Conservation (phyloP, 2,113 vertebrate genomes). For the Phasianus colchicus region DNA sequence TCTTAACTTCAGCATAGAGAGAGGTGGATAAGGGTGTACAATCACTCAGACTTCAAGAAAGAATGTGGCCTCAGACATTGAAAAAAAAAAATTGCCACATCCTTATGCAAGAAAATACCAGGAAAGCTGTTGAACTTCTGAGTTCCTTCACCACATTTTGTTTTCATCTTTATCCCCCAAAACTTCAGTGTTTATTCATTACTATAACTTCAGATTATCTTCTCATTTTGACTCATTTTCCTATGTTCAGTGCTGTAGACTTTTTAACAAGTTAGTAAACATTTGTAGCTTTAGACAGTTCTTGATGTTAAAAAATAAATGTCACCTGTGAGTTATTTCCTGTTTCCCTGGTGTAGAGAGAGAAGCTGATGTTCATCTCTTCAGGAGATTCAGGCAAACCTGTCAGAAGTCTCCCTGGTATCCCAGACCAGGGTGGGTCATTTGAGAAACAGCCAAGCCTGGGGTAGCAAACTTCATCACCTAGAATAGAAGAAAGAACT, state of each 20-base stretch:
- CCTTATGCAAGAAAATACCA: not conserved
- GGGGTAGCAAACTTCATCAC: slow-evolving; percentile 77
- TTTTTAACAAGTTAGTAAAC: not conserved
- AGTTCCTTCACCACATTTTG: not conserved
- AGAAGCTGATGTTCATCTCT: slow-evolving; percentile 78
- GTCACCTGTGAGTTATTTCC: slow-evolving; percentile 80
- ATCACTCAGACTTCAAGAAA: not conserved
- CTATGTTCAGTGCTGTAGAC: accelerated
- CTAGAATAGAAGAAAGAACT: not conserved
- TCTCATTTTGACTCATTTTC: not conserved
- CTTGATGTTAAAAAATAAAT: not conserved
- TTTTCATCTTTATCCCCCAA: not conserved
- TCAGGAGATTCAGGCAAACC: slow-evolving; percentile 80
- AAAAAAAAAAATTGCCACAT: not conserved
- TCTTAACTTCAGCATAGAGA: not conserved
- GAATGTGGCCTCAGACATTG: not conserved
- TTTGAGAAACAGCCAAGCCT: slow-evolving; percentile 83
- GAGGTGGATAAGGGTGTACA: not conserved
- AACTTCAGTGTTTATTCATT: not conserved
- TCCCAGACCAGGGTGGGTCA: slow-evolving; percentile 80
- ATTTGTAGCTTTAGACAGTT: not conserved
- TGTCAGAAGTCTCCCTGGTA: slow-evolving; percentile 74
- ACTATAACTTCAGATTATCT: not conserved
- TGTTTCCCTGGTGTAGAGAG: slow-evolving; percentile 83
- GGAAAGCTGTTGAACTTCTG: not conserved